Evolutionary conservation across 1,140 invertebrate genomes (phyloP).

Genomic region (Pollicipes pollicipes): DNA sequence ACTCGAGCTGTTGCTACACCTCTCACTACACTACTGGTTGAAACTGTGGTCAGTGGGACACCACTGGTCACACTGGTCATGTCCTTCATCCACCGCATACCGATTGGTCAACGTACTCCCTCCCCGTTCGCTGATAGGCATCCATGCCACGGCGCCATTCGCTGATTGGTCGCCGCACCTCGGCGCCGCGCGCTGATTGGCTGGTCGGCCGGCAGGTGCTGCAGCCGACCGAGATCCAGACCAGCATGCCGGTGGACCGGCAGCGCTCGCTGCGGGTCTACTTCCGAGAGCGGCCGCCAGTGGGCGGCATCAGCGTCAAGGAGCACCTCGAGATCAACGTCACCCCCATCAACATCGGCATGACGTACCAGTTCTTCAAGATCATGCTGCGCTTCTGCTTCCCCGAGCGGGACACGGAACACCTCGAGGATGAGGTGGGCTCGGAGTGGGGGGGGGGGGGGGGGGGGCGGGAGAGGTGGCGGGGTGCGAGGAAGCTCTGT

Average conservation of each 20-base stretch:
- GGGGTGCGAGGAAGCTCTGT: conserved; percentile 19
- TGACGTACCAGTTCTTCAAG: conserved; percentile 94
- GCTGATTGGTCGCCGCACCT: too few relatives aligned
- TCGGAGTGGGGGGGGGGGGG: too few relatives aligned
- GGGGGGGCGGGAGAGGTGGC: too few relatives aligned
- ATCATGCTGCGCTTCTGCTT: conserved; percentile 97
- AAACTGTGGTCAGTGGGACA: too few relatives aligned
- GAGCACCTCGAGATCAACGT: conserved; percentile 97
- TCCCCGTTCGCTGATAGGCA: too few relatives aligned
- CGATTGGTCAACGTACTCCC: too few relatives aligned
- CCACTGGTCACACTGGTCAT: too few relatives aligned
- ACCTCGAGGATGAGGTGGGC: conserved; percentile 47
- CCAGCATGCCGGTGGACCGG: conserved; percentile 72
- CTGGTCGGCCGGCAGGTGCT: conserved; percentile 32
- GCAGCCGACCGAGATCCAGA: conserved; percentile 65
- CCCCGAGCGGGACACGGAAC: conserved; percentile 79
- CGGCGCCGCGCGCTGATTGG: too few relatives aligned
- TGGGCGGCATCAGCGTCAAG: conserved; percentile 93
- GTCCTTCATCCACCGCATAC: too few relatives aligned
- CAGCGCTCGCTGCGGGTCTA: conserved; percentile 67
- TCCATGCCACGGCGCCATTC: too few relatives aligned
- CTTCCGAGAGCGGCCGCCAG: conserved; percentile 73
- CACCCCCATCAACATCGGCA: conserved; percentile 76
- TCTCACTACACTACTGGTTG: too few relatives aligned
- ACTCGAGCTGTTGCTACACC: too few relatives aligned